Evolutionary conservation across 2,888 invertebrate genomes (phyloP), one percentile per base, ranked within the genome.

Genomic region (Epistrophella euchroma): DNA sequence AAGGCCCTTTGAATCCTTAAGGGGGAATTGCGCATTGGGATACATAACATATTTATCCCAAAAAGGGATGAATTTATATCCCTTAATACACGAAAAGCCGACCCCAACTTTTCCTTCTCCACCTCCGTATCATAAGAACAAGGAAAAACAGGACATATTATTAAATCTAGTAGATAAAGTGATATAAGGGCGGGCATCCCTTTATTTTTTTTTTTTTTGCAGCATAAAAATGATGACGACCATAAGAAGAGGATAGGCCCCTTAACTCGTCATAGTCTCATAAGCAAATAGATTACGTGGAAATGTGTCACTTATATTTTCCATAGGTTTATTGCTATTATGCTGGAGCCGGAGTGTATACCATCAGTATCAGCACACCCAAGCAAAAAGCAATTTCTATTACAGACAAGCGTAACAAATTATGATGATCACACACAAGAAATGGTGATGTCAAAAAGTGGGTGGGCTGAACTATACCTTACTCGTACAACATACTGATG

Each of bases 251-350:
- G 37, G 22, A 83, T 52, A 50, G 13, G n/a, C 28, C 28, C 55
- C 10, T 55, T 79, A 50, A 82, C 87, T 86, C 86, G 86, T 86
- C 86, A 86, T 86, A 86, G 86, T 86, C 86, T 86, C 86, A 88
- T 88, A 88, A 88, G 85, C 88, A 89, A 89, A 89, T 89, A 88
- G 88, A 89, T 89, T 89, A 89, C 88, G 88, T 88, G 88, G 87
- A 88, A 88, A 88, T 88, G 84, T 88, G 88, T 88, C 87, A 88
- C 86, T 88, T 88, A 88, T 86, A 86, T 82, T 68, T 78, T 82
- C 77, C 74, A 70, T 86, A 52, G 71, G 73, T 60, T 76, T 80
- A 80, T 71, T 75, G 64, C 64, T 70, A 40, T 37, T 50, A 60
- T 55, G 43, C 37, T 47, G 66, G 28, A 58, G 25, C 22, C 68